Evolutionary conservation across 2,797 vertebrate genomes (phyloP).

Genomic region (Lagocephalus sceleratus): DNA sequence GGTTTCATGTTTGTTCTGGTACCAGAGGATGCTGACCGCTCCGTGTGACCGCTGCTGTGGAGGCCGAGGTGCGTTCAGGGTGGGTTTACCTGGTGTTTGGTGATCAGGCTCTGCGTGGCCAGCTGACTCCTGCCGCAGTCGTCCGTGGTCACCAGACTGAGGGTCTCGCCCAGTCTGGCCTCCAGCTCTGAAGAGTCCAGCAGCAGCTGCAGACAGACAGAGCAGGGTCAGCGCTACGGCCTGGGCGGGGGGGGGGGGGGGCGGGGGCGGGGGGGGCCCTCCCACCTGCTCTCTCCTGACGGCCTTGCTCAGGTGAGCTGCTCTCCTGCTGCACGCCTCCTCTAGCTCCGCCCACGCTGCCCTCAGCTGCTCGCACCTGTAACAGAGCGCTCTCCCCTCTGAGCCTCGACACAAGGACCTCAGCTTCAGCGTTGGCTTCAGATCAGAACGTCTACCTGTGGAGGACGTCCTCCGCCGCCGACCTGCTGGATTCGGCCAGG

Average conservation of each 20-base stretch:
- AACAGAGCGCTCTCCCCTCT: too few relatives aligned
- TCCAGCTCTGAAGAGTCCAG: conserved; percentile 84
- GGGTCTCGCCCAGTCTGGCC: conserved; percentile 76
- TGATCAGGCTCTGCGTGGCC: conserved; percentile 77
- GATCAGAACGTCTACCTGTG: conserved; percentile 52
- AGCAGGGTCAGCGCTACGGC: neutral
- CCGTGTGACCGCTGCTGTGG: too few relatives aligned
- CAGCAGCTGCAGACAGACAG: conserved; percentile 71
- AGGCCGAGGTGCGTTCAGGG: too few relatives aligned
- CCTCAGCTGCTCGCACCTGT: conserved; percentile 71
- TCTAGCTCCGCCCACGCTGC: conserved; percentile 80
- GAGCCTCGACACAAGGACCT: too few relatives aligned
- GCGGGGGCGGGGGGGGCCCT: too few relatives aligned
- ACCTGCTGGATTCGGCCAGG: conserved; percentile 66
- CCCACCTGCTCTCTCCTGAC: conserved; percentile 81
- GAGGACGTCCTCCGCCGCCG: conserved; percentile 64
- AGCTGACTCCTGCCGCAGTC: conserved; percentile 80
- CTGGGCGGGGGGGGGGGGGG: too few relatives aligned
- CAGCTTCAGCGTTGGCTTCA: too few relatives aligned
- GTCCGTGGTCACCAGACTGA: conserved; percentile 71
- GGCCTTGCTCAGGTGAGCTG: conserved; percentile 75
- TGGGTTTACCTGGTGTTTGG: conserved; percentile 88
- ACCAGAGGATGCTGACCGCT: too few relatives aligned
- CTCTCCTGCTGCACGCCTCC: conserved; percentile 70
- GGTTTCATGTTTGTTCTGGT: too few relatives aligned